Percentiles rank a stretch among this genome's conserved stretches.
phyloP scores from a whole-genome alignment of 2,888 invertebrate species.

The Parapristionchus giblindavisi region DNA sequence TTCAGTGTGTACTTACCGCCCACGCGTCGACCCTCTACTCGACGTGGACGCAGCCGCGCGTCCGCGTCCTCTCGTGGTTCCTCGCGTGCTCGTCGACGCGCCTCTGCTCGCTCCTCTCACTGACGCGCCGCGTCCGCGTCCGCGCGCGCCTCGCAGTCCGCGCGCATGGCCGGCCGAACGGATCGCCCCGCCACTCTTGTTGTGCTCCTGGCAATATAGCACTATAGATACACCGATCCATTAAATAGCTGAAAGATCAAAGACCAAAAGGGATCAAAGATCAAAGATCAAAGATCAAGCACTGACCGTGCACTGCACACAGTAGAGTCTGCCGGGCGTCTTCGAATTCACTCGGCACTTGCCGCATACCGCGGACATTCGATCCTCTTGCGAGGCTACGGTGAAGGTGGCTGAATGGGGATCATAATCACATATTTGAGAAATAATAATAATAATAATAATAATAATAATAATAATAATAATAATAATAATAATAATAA shows the following conservation, averaged over 20 bases:
- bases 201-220: neutral
- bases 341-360: constrained; percentile 31
- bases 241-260: neutral
- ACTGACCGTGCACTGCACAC: constrained; percentile 16
- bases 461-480: neutral
- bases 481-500: neutral
- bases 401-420: constrained; percentile 20
- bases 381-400: neutral
- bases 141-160: constrained; percentile 14
- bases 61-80: neutral
- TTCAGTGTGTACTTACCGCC: too few relatives aligned
- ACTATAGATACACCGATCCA: neutral
- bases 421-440: neutral
- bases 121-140: constrained; percentile 5
- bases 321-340: constrained; percentile 20
- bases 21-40: too few relatives aligned
- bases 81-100: neutral
- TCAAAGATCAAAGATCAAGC: neutral
- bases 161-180: constrained; percentile 25
- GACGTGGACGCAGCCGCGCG: too few relatives aligned
- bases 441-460: neutral
- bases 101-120: constrained; percentile 5
- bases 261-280: neutral
- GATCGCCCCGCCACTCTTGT: constrained; percentile 13
- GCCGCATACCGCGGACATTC: constrained; percentile 14